Percentiles rank a stretch among this genome's conserved stretches.
Conservation (phyloP, 2,113 vertebrate genomes). For the Gymnogyps californianus region DNA sequence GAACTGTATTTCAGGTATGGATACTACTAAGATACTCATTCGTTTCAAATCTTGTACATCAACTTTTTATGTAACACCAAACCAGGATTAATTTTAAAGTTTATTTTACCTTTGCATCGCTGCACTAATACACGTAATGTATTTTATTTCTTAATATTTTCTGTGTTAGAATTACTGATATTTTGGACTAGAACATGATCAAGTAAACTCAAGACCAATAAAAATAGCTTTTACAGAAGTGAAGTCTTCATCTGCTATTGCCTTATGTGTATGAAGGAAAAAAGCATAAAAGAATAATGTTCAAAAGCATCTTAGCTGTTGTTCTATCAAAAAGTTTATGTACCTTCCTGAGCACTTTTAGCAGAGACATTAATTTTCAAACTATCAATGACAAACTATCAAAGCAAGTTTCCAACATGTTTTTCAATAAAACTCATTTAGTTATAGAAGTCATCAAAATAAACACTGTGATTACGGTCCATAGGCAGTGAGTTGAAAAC, state of each 20-base stretch:
- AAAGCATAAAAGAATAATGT: background rate
- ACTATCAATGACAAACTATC: background rate
- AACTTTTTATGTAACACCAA: background rate
- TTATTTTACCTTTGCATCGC: background rate
- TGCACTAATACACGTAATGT: background rate
- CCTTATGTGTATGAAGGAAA: background rate
- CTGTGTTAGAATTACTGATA: background rate
- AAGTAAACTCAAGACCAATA: background rate
- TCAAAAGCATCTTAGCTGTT: background rate
- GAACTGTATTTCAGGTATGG: background rate
- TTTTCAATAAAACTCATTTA: background rate
- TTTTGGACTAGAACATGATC: background rate
- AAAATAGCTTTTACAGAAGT: background rate
- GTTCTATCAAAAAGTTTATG: background rate
- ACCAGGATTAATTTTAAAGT: background rate
- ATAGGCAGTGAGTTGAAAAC: background rate
- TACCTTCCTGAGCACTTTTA: background rate
- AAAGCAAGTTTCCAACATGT: background rate
- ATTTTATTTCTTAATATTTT: background rate
- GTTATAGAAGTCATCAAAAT: background rate
- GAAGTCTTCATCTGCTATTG: background rate
- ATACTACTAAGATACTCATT: background rate
- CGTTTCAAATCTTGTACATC: background rate
- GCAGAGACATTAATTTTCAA: background rate
- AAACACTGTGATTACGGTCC: background rate